Conservation (phyloP, 2,113 vertebrate genomes). For the Semicossyphus pulcher region DNA sequence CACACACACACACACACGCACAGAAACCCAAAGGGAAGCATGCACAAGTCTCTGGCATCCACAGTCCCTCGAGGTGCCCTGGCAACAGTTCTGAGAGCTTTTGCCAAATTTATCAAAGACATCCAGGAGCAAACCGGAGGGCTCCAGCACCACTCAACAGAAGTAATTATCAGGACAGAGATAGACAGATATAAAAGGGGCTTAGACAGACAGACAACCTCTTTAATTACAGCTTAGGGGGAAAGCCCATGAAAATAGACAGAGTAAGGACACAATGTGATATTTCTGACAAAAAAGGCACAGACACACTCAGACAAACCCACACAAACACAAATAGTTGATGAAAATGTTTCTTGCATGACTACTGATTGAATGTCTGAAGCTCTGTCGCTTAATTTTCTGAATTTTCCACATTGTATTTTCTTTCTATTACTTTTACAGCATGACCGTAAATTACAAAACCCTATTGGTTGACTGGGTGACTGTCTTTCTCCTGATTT, state of each 20-base stretch:
- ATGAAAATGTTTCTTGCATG: slow-evolving; percentile 6
- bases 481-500: slow-evolving; percentile 37
- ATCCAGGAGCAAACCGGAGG: too few relatives aligned
- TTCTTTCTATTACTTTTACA: slow-evolving; percentile 59
- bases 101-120: slow-evolving; percentile 64
- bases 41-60: slow-evolving; percentile 19
- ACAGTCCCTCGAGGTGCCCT: too few relatives aligned
- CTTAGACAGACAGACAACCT: too few relatives aligned
- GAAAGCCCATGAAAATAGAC: too few relatives aligned
- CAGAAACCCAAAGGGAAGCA: neutral
- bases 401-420: slow-evolving; percentile 31
- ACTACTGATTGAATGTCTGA: slow-evolving; percentile 32
- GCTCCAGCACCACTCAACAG: too few relatives aligned
- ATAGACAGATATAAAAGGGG: slow-evolving; percentile 54
- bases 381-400: too few relatives aligned
- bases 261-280: neutral
- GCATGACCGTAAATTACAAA: slow-evolving; percentile 70
- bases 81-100: slow-evolving; percentile 34
- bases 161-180: slow-evolving; percentile 59
- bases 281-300: neutral
- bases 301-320: too few relatives aligned
- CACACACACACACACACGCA: neutral
- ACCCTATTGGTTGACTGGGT: slow-evolving; percentile 10
- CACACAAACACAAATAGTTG: slow-evolving; percentile 17
- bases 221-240: too few relatives aligned